Evolutionary conservation across 92 coral and sea anemone genomes (phyloP), one percentile per base, ranked within the genome.

Genomic region (Desmophyllum pertusum): DNA sequence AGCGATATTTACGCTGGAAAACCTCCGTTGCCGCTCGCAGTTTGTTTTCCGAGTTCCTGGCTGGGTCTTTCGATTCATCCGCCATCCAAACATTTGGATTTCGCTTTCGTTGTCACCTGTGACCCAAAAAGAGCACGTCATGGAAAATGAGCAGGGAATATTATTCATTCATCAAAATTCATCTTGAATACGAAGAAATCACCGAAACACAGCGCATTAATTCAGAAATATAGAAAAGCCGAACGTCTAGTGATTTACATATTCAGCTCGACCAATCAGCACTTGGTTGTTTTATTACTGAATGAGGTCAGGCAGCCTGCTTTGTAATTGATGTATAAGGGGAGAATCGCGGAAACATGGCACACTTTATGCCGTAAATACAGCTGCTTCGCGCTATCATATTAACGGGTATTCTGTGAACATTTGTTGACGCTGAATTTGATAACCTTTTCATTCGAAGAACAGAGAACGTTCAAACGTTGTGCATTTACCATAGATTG

Each of bases 11-110:
- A 71, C 98, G 93, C 74, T 94, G 95, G 29, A 94, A 83, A 45
- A 93, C 89, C 75, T 91, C 94, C 15, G 95, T 91, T 31, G 98
- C 90, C 21, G 93, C 98, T 79, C 94, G 93, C 13, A 94, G 86
- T 79, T 92, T 94, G 70, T 88, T 76, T 38, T 94, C 95, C 53
- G 90, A 90, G 23, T 89, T 81, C 50, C 74, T 93, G 23, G 79
- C 46, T 18, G 31, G 67, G 52, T 83, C 87, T 43, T 65, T 85
- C 85, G 86, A 52, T 37, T 88, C 94, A 75, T 92, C 92, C 55
- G 98, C 98, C 98, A 94, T 94, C 78, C 84, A 89, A 48, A 42
- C 93, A 89, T 89, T 86, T 81, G 90, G 90, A 55, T 62, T 31
- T 40, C n/a, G 35, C 37, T 82, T 82, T 82, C 52, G 23, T 48